Conservation (phyloP, 2,888 invertebrate genomes). For the Volucella inflata region DNA sequence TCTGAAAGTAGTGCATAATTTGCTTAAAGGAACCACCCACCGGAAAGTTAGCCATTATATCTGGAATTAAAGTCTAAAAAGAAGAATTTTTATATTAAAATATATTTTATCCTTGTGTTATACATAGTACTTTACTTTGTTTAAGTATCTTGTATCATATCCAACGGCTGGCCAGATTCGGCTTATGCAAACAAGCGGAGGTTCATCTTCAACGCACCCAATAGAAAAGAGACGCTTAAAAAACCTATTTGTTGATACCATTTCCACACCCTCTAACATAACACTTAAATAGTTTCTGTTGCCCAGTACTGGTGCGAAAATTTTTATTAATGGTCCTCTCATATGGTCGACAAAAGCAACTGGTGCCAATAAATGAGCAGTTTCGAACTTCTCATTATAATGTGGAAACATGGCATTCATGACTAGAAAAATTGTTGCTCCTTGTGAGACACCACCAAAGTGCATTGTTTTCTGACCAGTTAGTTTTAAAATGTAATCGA, state of each 20-base stretch:
- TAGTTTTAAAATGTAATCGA: conserved; percentile 80
- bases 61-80: conserved; percentile 50
- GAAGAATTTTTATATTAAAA: not conserved
- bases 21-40: conserved; percentile 82
- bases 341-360: conserved; percentile 82
- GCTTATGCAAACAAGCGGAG: conserved; percentile 81
- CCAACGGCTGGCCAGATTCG: conserved; percentile 82
- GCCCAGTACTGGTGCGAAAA: conserved; percentile 86
- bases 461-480: conserved; percentile 80
- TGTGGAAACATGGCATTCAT: conserved; percentile 81
- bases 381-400: conserved; percentile 81
- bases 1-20: conserved; percentile 82
- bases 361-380: conserved; percentile 81
- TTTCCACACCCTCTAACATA: conserved; percentile 81
- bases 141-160: conserved; percentile 81
- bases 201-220: conserved; percentile 81
- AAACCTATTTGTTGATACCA: conserved; percentile 82
- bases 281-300: conserved; percentile 82
- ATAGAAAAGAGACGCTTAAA: conserved; percentile 81
- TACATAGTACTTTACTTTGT: conserved; percentile 78
- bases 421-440: conserved; percentile 82
- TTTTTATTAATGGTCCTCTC: conserved; percentile 84
- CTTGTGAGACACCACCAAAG: conserved; percentile 82
- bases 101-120: too few relatives aligned
- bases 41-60: conserved; percentile 77